Evolutionary conservation across 2,113 vertebrate genomes (phyloP), one percentile per base, ranked within the genome.

Genomic region (Syrmaticus mikado): DNA sequence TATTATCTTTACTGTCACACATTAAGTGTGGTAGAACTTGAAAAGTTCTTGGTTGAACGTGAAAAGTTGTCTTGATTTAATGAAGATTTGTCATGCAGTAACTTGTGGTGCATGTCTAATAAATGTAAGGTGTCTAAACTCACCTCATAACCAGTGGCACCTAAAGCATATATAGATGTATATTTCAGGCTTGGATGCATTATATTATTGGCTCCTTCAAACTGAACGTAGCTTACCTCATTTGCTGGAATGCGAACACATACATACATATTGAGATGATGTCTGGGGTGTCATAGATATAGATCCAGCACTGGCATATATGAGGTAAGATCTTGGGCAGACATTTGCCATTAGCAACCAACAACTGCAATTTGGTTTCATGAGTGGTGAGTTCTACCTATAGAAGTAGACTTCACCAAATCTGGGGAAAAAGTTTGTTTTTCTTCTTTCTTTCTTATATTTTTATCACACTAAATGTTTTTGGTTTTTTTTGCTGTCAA

Each of bases 291-390:
- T 43, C 28, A 20, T 0, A 58, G 68, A 15, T 57, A 83, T 18
- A 53, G 67, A 38, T 2, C 2, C 77, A 30, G 25, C 32, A 5
- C 52, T 76, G 21, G 25, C n/a, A 80, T 21, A 30, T 11, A 6
- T 2, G 32, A 1, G 27, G 12, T 11, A 55, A 77, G 12, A 8
- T 73, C 40, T 61, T 43, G 24, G 70, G 11, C 11, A 36, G 13
- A 18, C 1, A 0, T 21, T 17, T 3, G 2, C 8, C 0, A 1
- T 27, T 34, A 11, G 60, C 36, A 50, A 60, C 13, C 43, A 60
- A 66, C 15, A 72, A 19, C 19, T 34, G 36, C 24, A 60, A 20
- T 53, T 8, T 60, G 45, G 4, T 8, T 85, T 82, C 17, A 21
- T 10, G 61, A 78, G 50, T 6, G 45, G 8, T 27, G 16, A 79